Conservation (phyloP, 2,113 vertebrate genomes). For the Neoarius graeffei region DNA sequence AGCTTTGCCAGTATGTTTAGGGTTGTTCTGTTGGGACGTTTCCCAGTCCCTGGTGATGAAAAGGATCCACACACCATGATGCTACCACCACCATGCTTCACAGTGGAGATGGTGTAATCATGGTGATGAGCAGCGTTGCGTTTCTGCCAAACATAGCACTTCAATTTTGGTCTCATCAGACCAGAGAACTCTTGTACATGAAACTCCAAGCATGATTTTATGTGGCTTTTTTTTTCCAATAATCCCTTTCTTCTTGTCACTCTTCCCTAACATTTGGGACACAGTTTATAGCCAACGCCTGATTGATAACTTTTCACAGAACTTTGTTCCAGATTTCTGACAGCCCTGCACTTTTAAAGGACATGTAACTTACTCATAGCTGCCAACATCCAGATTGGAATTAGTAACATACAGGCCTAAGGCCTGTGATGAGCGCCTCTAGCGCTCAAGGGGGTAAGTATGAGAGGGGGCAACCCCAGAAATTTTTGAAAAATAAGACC, state of each 20-base stretch:
- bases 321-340: neutral
- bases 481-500: too few species aligned
- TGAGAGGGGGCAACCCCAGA: too few species aligned
- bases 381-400: too few species aligned
- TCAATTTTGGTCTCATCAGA: neutral
- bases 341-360: neutral
- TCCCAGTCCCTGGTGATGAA: neutral
- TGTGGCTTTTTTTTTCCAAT: neutral
- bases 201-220: neutral
- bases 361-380: neutral
- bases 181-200: neutral
- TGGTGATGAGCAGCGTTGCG: neutral
- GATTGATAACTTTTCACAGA: neutral
- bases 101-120: neutral
- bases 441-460: too few species aligned
- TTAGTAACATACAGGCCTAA: too few species aligned
- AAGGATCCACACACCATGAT: neutral
- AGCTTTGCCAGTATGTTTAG: neutral
- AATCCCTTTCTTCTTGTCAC: neutral
- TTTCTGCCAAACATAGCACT: neutral
- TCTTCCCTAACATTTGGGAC: neutral
- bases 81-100: conserved; percentile 6
- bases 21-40: neutral
- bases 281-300: neutral
- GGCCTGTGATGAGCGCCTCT: too few species aligned